Evolutionary conservation across 2,888 invertebrate genomes (phyloP).

Genomic region (Rugalucina vietnamica): DNA sequence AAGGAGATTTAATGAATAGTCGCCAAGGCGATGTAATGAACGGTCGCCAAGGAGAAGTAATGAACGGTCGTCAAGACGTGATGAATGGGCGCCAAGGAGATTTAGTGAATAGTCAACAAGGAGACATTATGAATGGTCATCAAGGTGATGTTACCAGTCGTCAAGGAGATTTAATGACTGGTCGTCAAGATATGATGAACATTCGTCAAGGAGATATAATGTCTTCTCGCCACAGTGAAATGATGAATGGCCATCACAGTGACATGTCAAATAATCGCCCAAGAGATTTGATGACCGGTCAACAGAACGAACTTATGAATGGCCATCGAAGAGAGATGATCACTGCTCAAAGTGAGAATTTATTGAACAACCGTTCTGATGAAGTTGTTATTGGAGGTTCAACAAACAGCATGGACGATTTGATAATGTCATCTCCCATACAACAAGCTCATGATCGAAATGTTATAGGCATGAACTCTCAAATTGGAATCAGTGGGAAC

Average conservation of each 20-base stretch:
- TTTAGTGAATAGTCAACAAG: not conserved
- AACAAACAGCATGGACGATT: not conserved
- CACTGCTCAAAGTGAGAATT: not conserved
- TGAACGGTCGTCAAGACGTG: not conserved
- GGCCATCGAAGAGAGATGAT: too few relatives aligned
- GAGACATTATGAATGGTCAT: not conserved
- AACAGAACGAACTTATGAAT: too few relatives aligned
- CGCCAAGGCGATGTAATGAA: not conserved
- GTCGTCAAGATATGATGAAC: not conserved
- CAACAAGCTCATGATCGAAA: not conserved
- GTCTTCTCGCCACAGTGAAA: not conserved
- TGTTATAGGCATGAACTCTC: conserved; percentile 2
- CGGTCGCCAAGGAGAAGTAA: not conserved
- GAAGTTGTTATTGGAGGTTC: not conserved
- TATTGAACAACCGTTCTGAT: not conserved
- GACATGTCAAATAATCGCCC: not conserved
- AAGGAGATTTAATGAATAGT: too few relatives aligned
- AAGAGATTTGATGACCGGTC: too few relatives aligned
- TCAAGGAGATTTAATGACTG: not conserved
- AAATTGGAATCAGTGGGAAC: not conserved
- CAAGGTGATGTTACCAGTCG: not conserved
- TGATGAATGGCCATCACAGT: not conserved
- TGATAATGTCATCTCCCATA: not conserved
- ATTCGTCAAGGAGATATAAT: not conserved
- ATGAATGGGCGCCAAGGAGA: not conserved